Evolutionary conservation across 2,113 vertebrate genomes (phyloP).

Genomic region (human): GRCh38 chr19:29218001-29218500

Average conservation of each 20-base stretch:
- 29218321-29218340: neutral
- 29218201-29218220: neutral
- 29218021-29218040: constrained; percentile 70
- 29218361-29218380: neutral
- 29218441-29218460: neutral
- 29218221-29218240: neutral
- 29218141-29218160: constrained; percentile 40
- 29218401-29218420: neutral
- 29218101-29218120: constrained; percentile 72
- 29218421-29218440: neutral
- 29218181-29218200: neutral
- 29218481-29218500: neutral
- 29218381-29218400: neutral
- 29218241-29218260: neutral
- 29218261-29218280: constrained; percentile 21
- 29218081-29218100: constrained; percentile 65
- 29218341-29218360: neutral
- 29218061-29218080: constrained; percentile 66
- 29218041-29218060: constrained; percentile 66
- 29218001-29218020: constrained; percentile 57
- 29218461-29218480: neutral
- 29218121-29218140: constrained; percentile 60
- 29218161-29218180: constrained; percentile 18
- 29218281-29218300: neutral
- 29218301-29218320: neutral